These are phyloP conservation scores for Acanthisitta chloris DNA, from an alignment of 2,113 vertebrate species.

Conservation along the genomic window DNA sequence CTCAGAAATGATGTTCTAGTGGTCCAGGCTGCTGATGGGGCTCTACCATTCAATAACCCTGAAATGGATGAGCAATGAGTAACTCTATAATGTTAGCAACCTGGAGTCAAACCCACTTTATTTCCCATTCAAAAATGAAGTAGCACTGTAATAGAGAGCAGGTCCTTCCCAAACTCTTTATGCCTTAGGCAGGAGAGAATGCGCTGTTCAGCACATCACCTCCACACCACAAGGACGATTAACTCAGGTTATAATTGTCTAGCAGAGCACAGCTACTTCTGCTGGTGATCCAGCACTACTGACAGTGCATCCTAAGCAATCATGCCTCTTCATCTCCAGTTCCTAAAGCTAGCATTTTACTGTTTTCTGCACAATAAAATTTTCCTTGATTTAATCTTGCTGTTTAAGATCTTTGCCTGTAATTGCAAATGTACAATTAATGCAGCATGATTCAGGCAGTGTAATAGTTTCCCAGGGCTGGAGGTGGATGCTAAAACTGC, in stretches of 20 bases:
- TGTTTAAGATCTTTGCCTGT: neutral
- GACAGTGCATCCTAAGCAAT: neutral
- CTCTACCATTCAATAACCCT: neutral
- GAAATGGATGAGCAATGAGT: accelerated
- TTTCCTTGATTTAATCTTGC: neutral
- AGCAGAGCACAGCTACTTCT: neutral
- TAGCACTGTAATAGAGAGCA: neutral
- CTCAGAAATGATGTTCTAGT: neutral
- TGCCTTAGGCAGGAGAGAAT: neutral
- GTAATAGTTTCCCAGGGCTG: neutral
- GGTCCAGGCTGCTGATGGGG: neutral
- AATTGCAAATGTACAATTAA: neutral
- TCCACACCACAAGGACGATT: neutral
- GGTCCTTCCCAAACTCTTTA: neutral
- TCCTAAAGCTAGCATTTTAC: neutral
- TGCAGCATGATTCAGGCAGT: neutral
- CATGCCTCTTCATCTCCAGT: neutral
- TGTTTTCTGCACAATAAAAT: neutral
- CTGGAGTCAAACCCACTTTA: neutral
- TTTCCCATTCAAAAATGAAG: neutral
- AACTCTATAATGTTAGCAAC: neutral
- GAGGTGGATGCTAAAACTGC: conserved; percentile 12
- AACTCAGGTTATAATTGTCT: neutral
- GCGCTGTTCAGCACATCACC: neutral
- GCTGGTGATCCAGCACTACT: neutral